A percentile compares a stretch with the other conserved stretches of the same genome.
Evolutionary conservation across 2,888 invertebrate species (phyloP).

Genomic region (Timandra comae): DNA sequence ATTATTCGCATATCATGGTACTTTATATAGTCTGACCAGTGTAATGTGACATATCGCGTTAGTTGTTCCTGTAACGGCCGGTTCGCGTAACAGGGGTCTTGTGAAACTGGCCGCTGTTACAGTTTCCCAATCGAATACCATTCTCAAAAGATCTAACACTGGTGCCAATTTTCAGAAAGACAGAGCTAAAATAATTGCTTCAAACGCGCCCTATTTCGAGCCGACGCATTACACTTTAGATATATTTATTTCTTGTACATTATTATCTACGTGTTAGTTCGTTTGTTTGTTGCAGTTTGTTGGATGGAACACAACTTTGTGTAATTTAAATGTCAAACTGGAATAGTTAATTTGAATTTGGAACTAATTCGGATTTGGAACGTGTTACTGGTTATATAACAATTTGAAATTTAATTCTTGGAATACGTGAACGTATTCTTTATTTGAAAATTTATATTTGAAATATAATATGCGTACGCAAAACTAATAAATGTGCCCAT

Average conservation of each 20-base stretch:
- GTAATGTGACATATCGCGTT: conserved; percentile 45
- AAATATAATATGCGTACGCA: too few relatives aligned
- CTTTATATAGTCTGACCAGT: conserved; percentile 64
- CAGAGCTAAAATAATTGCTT: conserved; percentile 75
- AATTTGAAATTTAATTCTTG: neutral
- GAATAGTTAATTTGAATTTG: neutral
- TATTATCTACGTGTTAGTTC: conserved; percentile 49
- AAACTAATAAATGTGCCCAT: conserved; percentile 10
- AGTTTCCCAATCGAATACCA: conserved; percentile 75
- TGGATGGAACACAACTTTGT: neutral
- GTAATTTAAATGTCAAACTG: neutral
- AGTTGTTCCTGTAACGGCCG: conserved; percentile 24
- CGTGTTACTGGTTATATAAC: too few relatives aligned
- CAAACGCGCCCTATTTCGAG: conserved; percentile 74
- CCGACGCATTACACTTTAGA: conserved; percentile 58
- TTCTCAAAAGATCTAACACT: conserved; percentile 68
- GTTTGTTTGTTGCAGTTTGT: conserved; percentile 3
- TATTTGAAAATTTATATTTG: too few relatives aligned
- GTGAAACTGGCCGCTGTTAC: conserved; percentile 52
- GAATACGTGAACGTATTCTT: too few relatives aligned
- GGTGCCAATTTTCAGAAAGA: conserved; percentile 77
- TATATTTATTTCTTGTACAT: conserved; percentile 66
- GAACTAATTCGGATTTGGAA: neutral
- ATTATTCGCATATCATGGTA: conserved; percentile 70
- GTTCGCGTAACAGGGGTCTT: conserved; percentile 31